A percentile compares a stretch with the other conserved stretches of the same genome.
Evolutionary conservation across 2,888 invertebrate species (phyloP).

Genomic region (Meloe dianella): DNA sequence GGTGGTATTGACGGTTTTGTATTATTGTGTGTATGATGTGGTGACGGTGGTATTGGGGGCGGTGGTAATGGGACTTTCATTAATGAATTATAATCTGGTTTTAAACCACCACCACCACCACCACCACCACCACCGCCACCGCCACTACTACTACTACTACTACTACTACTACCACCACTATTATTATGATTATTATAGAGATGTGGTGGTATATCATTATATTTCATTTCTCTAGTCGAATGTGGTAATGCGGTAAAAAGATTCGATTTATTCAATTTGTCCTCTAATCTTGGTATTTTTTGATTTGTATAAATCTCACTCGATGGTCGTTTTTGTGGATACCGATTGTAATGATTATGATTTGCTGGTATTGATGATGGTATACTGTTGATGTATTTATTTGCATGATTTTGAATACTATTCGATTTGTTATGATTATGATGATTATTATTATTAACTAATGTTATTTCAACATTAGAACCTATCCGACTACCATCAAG

Average conservation of each 20-base stretch:
- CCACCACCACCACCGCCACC: too few relatives aligned
- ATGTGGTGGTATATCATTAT: constrained; percentile 22
- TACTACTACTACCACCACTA: not conserved
- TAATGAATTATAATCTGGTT: constrained; percentile 21
- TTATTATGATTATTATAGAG: not conserved
- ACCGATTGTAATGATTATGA: not conserved
- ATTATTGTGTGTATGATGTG: not conserved
- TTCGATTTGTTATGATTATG: constrained; percentile 16
- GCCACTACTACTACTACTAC: too few relatives aligned
- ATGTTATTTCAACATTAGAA: constrained; percentile 74
- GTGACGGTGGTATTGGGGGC: constrained; percentile 14
- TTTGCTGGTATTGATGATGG: not conserved
- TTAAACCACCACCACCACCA: not conserved
- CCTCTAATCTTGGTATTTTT: constrained; percentile 38
- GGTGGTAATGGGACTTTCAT: constrained; percentile 26
- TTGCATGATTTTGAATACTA: not conserved
- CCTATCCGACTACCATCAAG: constrained; percentile 63
- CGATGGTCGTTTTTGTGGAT: constrained; percentile 6
- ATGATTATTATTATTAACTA: constrained; percentile 58
- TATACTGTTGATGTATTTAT: not conserved
- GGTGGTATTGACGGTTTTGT: constrained; percentile 33
- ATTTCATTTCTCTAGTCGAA: not conserved
- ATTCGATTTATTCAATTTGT: constrained; percentile 23
- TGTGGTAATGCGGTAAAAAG: not conserved
- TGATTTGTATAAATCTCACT: not conserved